Percentiles rank a stretch among this genome's conserved stretches.
phyloP scores from a whole-genome alignment of 2,113 vertebrate species.

The Platanista minor region DNA sequence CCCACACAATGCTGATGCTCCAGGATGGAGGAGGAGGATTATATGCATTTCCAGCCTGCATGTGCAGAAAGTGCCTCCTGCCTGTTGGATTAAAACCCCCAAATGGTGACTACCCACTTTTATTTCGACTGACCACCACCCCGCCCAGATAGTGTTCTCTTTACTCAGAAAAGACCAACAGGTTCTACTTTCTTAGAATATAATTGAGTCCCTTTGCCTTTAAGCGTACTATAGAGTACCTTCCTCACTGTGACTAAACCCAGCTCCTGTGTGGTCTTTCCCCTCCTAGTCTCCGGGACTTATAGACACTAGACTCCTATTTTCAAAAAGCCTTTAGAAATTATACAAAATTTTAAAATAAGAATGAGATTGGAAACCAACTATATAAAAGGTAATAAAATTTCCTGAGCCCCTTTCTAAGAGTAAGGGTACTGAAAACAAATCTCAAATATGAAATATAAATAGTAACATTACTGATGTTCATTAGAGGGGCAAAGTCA shows the following conservation, averaged over 20 bases:
- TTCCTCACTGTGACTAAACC: neutral
- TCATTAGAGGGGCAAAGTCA: neutral
- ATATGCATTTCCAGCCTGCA: neutral
- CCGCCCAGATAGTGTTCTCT: neutral
- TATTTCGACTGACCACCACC: neutral
- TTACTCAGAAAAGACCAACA: neutral
- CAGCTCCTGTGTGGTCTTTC: neutral
- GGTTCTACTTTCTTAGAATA: neutral
- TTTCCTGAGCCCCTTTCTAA: slow-evolving; percentile 37
- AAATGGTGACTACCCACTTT: neutral
- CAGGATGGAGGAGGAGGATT: rapidly evolving
- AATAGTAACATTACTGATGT: neutral
- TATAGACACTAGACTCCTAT: neutral
- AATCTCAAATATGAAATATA: slow-evolving; percentile 44
- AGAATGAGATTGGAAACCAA: slow-evolving; percentile 42
- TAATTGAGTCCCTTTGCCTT: neutral
- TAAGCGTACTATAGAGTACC: neutral
- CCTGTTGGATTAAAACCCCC: neutral
- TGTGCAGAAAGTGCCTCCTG: neutral
- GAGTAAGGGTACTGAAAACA: slow-evolving; percentile 40
- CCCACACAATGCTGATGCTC: neutral
- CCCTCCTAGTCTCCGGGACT: neutral
- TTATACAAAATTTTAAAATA: neutral
- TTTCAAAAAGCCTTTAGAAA: slow-evolving; percentile 21
- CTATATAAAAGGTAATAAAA: slow-evolving; percentile 41